Base-by-base conservation (phyloP, 30 jellyfish, hydroid and myxozoan genomes). In the Mastigias papua region DNA sequence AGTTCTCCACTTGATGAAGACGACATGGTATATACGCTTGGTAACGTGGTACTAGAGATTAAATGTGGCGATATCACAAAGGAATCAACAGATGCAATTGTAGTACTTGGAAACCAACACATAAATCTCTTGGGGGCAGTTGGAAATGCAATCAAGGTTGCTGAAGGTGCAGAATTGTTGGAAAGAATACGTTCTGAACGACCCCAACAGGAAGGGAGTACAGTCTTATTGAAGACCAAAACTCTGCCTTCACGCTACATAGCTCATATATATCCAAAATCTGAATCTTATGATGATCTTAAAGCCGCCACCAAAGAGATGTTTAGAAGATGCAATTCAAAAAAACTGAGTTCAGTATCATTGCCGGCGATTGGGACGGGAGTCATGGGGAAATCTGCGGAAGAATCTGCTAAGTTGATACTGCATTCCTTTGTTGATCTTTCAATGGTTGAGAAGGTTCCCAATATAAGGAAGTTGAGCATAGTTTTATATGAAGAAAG, bases 281-380 rank as follows among this genome's bases (percentile, higher is more conserved):
- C 91, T 0, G 77, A 48, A 1, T 27, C 35, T 1, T 66, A 65
- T 51, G 84, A 67, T n/a, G 84, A 28, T 34, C 29, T 82, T 63
- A 67, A 48, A 51, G 73, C 27, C 1, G 91, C 78, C 21, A 67
- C 76, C 0, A 67, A 70, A 49, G 34, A 26, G 1, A 66, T 82
- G 91, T 48, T 82, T 35, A 28, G 26, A 19, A 70, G 9, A 49
- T 82, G 91, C 23, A 81, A 82, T 21, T 17, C 63, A 3, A 48
- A 82, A 48, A 7, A 20, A 5, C 19, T 82, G 60, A 30, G 23
- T 19, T 65, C 91, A 5, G 82, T 82, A 16, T 82, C 91, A 29
- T 22, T 82, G 17, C 91, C 91, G 2, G 91, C 91, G 8, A 82
- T 82, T 26, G 91, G 91, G 8, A 82, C 91, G 5, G 91, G 91